Conservation (phyloP, 2,797 vertebrate species). For the Decapterus maruadsi region DNA sequence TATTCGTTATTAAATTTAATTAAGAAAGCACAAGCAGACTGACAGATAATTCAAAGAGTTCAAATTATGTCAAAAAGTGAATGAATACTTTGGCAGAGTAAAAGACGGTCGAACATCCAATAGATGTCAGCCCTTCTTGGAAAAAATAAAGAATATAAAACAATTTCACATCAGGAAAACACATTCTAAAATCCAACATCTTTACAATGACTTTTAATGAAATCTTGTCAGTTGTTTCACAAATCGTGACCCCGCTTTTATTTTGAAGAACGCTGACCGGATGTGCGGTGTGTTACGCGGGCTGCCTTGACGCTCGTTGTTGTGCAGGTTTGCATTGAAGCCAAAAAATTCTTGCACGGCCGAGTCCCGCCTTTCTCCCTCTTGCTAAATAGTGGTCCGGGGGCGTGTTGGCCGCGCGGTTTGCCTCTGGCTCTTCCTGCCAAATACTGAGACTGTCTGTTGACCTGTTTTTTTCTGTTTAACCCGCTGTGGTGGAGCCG, state of each 20-base stretch:
- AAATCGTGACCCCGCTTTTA: neutral
- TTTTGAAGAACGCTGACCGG: slow-evolving; percentile 5
- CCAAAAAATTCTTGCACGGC: slow-evolving; percentile 61
- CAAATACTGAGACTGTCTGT: slow-evolving; percentile 57
- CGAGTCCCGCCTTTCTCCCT: slow-evolving; percentile 70
- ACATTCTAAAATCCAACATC: too few relatives aligned
- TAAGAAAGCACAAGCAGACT: too few relatives aligned
- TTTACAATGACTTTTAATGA: too few relatives aligned
- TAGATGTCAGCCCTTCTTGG: too few relatives aligned
- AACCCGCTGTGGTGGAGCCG: too few relatives aligned
- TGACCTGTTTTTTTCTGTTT: slow-evolving; percentile 11
- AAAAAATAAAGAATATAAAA: too few relatives aligned
- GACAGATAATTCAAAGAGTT: too few relatives aligned
- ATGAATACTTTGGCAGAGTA: too few relatives aligned
- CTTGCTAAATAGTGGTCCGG: slow-evolving; percentile 71
- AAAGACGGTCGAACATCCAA: too few relatives aligned
- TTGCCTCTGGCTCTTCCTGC: slow-evolving; percentile 28
- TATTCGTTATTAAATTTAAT: too few relatives aligned
- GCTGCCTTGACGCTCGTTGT: slow-evolving; percentile 26
- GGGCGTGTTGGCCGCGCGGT: neutral
- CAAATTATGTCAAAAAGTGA: too few relatives aligned
- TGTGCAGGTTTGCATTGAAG: slow-evolving; percentile 32
- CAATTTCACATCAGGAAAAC: too few relatives aligned
- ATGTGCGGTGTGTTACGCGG: neutral
- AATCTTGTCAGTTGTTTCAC: neutral